phyloP scores from a whole-genome alignment of 92 coral and sea anemone genomes.

The Zoanthus gigantus region DNA sequence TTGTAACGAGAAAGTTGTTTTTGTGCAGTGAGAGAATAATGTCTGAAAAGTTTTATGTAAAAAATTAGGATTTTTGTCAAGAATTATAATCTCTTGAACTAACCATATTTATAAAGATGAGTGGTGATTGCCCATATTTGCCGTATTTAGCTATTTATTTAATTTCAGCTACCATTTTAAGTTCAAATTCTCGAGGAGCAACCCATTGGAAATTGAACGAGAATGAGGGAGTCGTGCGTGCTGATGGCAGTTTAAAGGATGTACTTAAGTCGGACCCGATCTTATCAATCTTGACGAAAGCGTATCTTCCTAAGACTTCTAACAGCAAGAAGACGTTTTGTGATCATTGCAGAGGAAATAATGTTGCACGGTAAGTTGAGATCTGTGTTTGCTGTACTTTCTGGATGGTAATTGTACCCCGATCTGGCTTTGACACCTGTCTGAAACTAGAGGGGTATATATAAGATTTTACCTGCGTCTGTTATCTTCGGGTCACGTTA shows the following conservation, averaged over 20 bases:
- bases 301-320: conserved; percentile 83
- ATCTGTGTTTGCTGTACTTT: conserved; percentile 9
- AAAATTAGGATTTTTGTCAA: conserved; percentile 4
- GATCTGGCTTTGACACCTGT: conserved; percentile 55
- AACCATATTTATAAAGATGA: conserved; percentile 58
- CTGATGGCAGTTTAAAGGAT: conserved; percentile 75
- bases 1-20: conserved; percentile 16
- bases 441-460: conserved; percentile 12
- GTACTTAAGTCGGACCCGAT: conserved; percentile 95
- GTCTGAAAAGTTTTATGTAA: conserved; percentile 18
- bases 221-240: conserved; percentile 90
- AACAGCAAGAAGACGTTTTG: conserved; percentile 68
- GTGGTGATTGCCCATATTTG: conserved; percentile 85
- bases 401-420: conserved; percentile 34
- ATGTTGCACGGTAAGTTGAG: conserved; percentile 74
- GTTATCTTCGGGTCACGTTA: not conserved
- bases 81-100: not conserved
- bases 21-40: conserved; percentile 25
- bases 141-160: conserved; percentile 89
- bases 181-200: conserved; percentile 93
- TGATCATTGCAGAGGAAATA: conserved; percentile 75
- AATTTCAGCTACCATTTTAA: conserved; percentile 88
- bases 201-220: conserved; percentile 98
- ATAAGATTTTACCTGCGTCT: not conserved
- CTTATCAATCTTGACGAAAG: conserved; percentile 87